These are phyloP conservation scores for Sminthurides bifidus DNA, from an alignment of 1,140 invertebrate species.

Conservation along the genomic window DNA sequence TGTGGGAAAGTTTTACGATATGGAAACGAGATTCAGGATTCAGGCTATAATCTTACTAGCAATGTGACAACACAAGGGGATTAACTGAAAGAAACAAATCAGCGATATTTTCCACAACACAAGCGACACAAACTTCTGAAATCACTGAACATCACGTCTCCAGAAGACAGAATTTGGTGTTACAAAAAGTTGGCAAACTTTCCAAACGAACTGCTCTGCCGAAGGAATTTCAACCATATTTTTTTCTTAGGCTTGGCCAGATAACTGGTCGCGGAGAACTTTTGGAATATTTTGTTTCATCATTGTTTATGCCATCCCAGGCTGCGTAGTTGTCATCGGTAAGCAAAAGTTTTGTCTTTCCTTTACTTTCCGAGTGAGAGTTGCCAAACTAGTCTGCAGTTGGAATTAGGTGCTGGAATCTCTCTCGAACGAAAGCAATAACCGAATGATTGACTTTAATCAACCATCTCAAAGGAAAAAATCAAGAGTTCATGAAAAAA, in stretches of 20 bases:
- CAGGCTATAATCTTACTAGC: no score
- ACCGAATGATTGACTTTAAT: not conserved
- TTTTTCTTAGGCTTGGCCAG: slow-evolving; percentile 35
- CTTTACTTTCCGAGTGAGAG: not conserved
- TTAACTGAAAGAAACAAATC: not conserved
- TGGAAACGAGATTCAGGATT: no score
- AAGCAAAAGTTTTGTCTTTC: slow-evolving; percentile 11
- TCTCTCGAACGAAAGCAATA: no score
- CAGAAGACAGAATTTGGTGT: not conserved
- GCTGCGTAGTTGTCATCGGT: slow-evolving; percentile 49
- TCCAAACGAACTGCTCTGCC: not conserved
- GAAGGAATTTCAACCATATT: slow-evolving; percentile 4
- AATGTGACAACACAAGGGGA: not conserved
- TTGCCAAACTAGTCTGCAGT: no score
- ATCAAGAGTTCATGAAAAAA: not conserved
- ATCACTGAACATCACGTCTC: not conserved
- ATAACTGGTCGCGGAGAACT: slow-evolving; percentile 35
- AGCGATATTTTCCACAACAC: not conserved
- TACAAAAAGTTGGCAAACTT: not conserved
- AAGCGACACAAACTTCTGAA: not conserved
- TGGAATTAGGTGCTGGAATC: no score
- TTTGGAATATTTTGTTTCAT: slow-evolving; percentile 57
- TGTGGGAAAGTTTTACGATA: no score
- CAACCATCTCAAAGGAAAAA: not conserved
- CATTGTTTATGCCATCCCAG: slow-evolving; percentile 59